These are phyloP conservation scores for Menura novaehollandiae DNA, from an alignment of 2,113 vertebrate genomes.

Conservation along the genomic window DNA sequence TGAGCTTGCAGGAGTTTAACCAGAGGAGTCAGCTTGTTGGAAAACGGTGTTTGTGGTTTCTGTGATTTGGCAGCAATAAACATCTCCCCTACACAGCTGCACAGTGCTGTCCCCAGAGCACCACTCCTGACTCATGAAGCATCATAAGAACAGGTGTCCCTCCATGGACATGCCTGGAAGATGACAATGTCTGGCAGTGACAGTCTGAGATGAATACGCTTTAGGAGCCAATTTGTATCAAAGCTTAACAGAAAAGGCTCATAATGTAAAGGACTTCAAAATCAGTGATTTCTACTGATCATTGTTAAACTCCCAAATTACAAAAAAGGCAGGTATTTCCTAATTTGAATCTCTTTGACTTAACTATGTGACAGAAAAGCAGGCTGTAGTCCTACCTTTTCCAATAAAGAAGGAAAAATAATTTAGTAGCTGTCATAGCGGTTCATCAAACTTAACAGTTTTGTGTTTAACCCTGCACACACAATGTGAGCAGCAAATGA, in stretches of 20 bases:
- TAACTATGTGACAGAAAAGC: background rate
- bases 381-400: background rate
- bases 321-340: background rate
- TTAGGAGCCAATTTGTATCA: background rate
- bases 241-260: background rate
- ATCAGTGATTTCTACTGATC: background rate
- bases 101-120: background rate
- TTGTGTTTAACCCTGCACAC: background rate
- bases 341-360: background rate
- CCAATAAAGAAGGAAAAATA: background rate
- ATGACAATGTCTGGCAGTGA: background rate
- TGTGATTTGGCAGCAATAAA: background rate
- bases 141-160: background rate
- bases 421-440: background rate
- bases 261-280: background rate
- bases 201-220: background rate
- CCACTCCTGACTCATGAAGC: background rate
- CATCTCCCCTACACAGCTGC: background rate
- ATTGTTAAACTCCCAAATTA: background rate
- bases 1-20: background rate
- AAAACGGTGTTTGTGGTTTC: background rate
- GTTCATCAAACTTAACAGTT: background rate
- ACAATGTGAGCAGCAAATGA: background rate
- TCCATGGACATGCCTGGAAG: background rate
- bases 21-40: background rate